Base-by-base conservation (phyloP, 2,797 vertebrate genomes). In the Diplodus puntazzo region DNA sequence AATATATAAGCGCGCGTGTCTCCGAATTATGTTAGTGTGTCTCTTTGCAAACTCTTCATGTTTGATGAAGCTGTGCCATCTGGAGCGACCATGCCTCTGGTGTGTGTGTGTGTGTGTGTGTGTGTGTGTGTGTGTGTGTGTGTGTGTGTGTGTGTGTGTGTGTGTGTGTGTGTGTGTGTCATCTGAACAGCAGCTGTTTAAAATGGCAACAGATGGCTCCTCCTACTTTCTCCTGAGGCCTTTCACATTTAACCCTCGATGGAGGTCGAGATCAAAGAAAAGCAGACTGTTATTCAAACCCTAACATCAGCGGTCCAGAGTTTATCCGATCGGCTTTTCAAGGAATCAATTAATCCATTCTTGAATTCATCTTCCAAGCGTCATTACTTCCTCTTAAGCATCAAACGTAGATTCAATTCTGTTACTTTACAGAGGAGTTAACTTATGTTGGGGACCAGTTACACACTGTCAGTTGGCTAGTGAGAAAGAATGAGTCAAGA, bases 121-220 rank as follows among this genome's bases (percentile, higher is more conserved):
- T 60, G 60, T 55, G 21, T 69, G 50, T 60, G 65, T 53, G 48
- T 69, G 53, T 60, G 25, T 69, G 50, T 53, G 65, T 63, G 82
- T 77, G 48, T 74, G 39, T 60, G 60, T 55, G 21, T 69, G 50
- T 60, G 65, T 53, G 48, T 69, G 53, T 63, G 63, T 69, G 53
- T 63, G 63, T 60, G 25, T 69, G 50, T 57, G 66, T 62, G 27
- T 23, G 27, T 74, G 48, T 69, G 53, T 63, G 60, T 21, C 43
- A 53, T 75, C 58, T 58, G 73, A 81, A 30, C 53, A 86, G 70
- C 83, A 87, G 77, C 80, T 89, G 84, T 76, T 75, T 83, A 39
- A 65, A 83, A 62, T 11, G 10, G 18, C 77, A 86, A 76, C 86
- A 89, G 86, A 87, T 85, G 81, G 78, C 65, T 67, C 57, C 42